A percentile compares a stretch with the other conserved stretches of the same genome.
Evolutionary conservation across 2,888 invertebrate genomes (phyloP).

Genomic region (Colletes collaris): DNA sequence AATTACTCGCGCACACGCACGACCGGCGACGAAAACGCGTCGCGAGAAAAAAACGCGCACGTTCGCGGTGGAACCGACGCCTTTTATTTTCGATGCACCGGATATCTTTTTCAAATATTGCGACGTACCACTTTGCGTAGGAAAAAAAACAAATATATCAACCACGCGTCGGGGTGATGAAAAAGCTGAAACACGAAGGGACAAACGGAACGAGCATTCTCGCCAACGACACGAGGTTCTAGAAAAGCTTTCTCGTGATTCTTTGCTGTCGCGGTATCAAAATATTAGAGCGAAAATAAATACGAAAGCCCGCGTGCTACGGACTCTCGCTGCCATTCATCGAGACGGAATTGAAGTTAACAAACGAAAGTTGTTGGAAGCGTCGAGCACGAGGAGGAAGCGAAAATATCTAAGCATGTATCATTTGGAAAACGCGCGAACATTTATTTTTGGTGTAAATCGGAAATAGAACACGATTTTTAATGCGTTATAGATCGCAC

Average conservation of each 20-base stretch:
- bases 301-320: background rate
- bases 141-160: background rate
- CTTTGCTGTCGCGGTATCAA: background rate
- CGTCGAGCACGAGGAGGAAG: too few relatives aligned
- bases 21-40: background rate
- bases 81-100: background rate
- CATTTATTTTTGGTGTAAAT: too few relatives aligned
- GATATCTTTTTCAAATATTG: constrained; percentile 4
- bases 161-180: constrained; percentile 12
- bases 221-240: background rate
- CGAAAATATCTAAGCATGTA: too few relatives aligned
- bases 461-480: too few relatives aligned
- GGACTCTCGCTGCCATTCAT: background rate
- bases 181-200: constrained; percentile 1
- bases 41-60: constrained; percentile 9
- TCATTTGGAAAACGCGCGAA: too few relatives aligned
- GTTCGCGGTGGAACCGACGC: background rate
- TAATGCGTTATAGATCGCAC: too few relatives aligned
- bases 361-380: too few relatives aligned
- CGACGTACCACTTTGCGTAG: background rate
- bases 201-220: constrained; percentile 9
- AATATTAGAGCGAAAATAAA: constrained; percentile 15
- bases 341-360: background rate
- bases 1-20: constrained; percentile 29
- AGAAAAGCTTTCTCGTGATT: constrained; percentile 5